These are phyloP conservation scores for Agrypnia vestita DNA, from an alignment of 1,140 invertebrate species.

Conservation along the genomic window DNA sequence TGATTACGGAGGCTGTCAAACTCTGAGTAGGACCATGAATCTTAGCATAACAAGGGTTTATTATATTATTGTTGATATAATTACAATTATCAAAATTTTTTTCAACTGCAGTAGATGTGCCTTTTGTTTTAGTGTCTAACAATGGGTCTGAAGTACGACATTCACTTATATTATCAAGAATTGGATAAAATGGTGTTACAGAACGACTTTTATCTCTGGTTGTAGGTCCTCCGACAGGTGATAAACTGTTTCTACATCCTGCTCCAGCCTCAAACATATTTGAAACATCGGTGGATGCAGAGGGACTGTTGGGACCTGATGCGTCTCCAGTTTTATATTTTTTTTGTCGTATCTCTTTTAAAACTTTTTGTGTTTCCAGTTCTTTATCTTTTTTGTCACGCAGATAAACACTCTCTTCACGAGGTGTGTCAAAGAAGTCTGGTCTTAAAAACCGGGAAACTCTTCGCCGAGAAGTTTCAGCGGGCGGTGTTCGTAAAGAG, in stretches of 20 bases:
- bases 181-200: conserved; percentile 70
- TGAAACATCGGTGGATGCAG: conserved; percentile 60
- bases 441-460: conserved; percentile 83
- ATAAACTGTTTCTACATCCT: conserved; percentile 66
- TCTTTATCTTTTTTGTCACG: conserved; percentile 81
- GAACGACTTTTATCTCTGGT: conserved; percentile 69
- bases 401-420: conserved; percentile 79
- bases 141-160: conserved; percentile 58
- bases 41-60: neutral
- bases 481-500: conserved; percentile 65
- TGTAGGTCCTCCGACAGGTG: conserved; percentile 65
- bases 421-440: conserved; percentile 84
- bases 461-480: conserved; percentile 71
- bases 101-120: conserved; percentile 32
- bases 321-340: conserved; percentile 68
- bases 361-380: conserved; percentile 76
- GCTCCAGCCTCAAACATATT: conserved; percentile 60
- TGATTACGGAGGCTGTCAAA: neutral
- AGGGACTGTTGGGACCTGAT: conserved; percentile 61
- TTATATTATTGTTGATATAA: conserved; percentile 22
- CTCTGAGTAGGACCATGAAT: conserved; percentile 24
- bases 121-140: conserved; percentile 32
- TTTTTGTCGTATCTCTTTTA: conserved; percentile 78
- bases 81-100: conserved; percentile 48
- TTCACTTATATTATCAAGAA: conserved; percentile 71